A percentile compares a stretch with the other conserved stretches of the same genome.
Conservation (phyloP, 1,140 invertebrate species). For the Condylostylus longicornis region DNA sequence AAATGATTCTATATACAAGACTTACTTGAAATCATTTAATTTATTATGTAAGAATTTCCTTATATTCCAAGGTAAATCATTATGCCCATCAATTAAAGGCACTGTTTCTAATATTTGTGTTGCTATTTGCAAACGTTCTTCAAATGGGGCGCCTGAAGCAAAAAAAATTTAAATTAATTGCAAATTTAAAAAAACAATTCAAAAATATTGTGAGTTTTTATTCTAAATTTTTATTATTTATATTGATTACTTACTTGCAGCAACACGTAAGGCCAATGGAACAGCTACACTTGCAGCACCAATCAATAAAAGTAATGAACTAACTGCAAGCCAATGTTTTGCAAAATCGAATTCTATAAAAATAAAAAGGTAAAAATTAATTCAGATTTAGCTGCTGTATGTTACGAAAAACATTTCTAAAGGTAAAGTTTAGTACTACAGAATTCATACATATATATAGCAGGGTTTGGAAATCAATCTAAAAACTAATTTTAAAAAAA, state of each 20-base stretch:
- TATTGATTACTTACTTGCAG: constrained; percentile 33
- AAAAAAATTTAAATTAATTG: too few species aligned
- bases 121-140: constrained; percentile 45
- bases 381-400: too few species aligned
- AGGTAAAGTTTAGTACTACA: too few species aligned
- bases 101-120: constrained; percentile 44
- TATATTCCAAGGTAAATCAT: constrained; percentile 83
- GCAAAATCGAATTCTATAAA: constrained; percentile 35
- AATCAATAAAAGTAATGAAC: constrained; percentile 45
- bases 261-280: constrained; percentile 45
- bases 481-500: too few species aligned
- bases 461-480: too few species aligned
- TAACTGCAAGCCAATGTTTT: constrained; percentile 48
- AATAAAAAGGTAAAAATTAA: neutral
- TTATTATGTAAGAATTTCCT: constrained; percentile 74
- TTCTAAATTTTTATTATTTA: too few species aligned
- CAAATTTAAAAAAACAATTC: too few species aligned
- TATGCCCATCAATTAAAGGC: constrained; percentile 63
- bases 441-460: too few species aligned
- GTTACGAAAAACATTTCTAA: too few species aligned
- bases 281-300: constrained; percentile 50
- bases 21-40: constrained; percentile 60
- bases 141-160: constrained; percentile 38
- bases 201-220: too few species aligned
- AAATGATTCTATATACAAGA: neutral